Base-by-base conservation (phyloP, 2,797 vertebrate genomes). In the Rhinella marina region DNA sequence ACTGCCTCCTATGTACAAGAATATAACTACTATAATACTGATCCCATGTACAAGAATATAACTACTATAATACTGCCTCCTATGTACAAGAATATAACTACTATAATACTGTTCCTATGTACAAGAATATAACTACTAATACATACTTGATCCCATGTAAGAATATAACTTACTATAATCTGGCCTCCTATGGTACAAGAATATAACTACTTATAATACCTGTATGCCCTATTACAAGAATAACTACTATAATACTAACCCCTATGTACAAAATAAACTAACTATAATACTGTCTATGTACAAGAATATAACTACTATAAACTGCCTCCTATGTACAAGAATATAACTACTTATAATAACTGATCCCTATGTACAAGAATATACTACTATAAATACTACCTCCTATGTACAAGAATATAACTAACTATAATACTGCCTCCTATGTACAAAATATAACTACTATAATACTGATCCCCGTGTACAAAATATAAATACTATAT, bases 221-320 rank as follows among this genome's bases (percentile, higher is more conserved):
- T n/a, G n/a, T n/a, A n/a, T n/a, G n/a, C 8, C 62, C 62, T 66
- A 25, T 66, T 66, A 66, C n/a, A 66, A 25, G n/a, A 25, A 66
- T 66, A 66, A 66, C n/a, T 66, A 27, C 62, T 66, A 66, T 66
- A 66, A 66, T 66, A 66, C n/a, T 66, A n/a, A 10, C 62, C 29
- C 68, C 68, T 41, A 72, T 41, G 5, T 72, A 72, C 68, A 72
- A 19, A 72, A 72, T 72, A 72, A 32, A 41, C 32, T 16, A 32
- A 72, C 68, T 72, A 72, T 72, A 41, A 72, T 72, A 32, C 68
- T 72, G 29, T 29, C 68, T 72, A 72, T 72, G 4, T 72, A 72
- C 68, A 72, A 32, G 27, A 72, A 72, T 41, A 72, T 72, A 72
- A 72, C 68, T 72, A 32, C 68, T 72, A 72, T 72, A 72, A 72